Evolutionary conservation across 2,888 invertebrate genomes (phyloP).

Genomic region (Mythimna albipuncta): DNA sequence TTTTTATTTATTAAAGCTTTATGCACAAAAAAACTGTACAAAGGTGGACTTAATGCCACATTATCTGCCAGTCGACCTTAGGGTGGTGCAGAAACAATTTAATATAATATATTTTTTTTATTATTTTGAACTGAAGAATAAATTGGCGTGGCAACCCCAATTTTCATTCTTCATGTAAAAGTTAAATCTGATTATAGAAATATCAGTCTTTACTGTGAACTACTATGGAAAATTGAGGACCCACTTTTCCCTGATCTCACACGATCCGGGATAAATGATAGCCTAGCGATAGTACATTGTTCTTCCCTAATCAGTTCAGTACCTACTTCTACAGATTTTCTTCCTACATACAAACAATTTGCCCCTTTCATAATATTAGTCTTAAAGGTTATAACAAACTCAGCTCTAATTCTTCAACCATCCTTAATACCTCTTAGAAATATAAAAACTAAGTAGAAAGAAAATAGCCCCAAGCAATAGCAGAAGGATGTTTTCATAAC

Average conservation of each 20-base stretch:
- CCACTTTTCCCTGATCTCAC: neutral
- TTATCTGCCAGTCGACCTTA: too few species aligned
- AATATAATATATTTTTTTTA: constrained; percentile 15
- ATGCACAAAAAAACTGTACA: too few species aligned
- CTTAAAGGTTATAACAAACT: constrained; percentile 4
- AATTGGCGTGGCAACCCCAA: too few species aligned
- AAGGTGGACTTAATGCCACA: too few species aligned
- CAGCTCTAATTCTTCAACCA: constrained; percentile 19
- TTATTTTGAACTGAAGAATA: too few species aligned
- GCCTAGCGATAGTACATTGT: neutral
- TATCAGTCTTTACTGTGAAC: neutral
- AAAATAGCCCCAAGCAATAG: constrained; percentile 34
- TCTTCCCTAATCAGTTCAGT: neutral
- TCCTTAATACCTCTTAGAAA: constrained; percentile 21
- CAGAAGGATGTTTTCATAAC: constrained; percentile 46
- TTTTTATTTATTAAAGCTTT: too few species aligned
- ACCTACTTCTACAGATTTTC: neutral
- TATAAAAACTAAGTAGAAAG: constrained; percentile 27
- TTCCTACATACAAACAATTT: neutral
- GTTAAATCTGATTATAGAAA: neutral
- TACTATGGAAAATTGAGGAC: neutral
- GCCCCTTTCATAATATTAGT: neutral
- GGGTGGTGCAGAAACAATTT: neutral
- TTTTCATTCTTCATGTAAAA: too few species aligned
- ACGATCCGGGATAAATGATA: neutral